Evolutionary conservation across 1,140 invertebrate species (phyloP).

Genomic region (Leptopilina clavipes): DNA sequence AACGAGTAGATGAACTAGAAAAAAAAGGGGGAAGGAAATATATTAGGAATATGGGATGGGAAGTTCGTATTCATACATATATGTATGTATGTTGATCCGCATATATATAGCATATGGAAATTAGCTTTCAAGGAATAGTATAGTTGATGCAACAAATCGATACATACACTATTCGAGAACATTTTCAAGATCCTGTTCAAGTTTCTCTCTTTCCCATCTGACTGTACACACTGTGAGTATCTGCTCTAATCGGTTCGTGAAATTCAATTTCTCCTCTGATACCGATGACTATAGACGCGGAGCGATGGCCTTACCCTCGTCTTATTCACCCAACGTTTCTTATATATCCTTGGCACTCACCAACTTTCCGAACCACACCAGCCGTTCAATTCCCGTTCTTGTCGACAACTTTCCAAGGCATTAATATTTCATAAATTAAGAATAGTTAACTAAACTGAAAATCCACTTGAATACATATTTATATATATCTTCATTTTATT

Average conservation of each 20-base stretch:
- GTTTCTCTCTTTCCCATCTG: neutral
- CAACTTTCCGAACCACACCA: neutral
- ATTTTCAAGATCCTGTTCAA: conserved; percentile 23
- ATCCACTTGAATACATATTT: no score
- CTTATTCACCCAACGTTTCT: neutral
- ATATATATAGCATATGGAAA: neutral
- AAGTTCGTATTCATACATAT: neutral
- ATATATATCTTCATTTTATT: no score
- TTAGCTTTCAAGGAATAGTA: neutral
- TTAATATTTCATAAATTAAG: conserved; percentile 50
- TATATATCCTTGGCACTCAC: conserved; percentile 9
- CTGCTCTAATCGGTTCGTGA: conserved; percentile 32
- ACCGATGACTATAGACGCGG: conserved; percentile 34
- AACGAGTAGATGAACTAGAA: no score
- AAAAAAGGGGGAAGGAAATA: neutral
- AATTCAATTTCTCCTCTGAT: conserved; percentile 33
- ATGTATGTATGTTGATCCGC: neutral
- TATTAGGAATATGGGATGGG: neutral
- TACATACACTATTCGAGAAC: conserved; percentile 17
- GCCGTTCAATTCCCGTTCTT: neutral
- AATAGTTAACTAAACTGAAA: conserved; percentile 48
- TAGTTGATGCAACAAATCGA: conserved; percentile 36
- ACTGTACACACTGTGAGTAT: neutral
- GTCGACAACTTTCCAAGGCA: conserved; percentile 44
- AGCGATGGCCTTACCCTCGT: neutral